Evolutionary conservation across 2,113 vertebrate genomes (phyloP).

Genomic region (Hippocampus mohnikei): DNA sequence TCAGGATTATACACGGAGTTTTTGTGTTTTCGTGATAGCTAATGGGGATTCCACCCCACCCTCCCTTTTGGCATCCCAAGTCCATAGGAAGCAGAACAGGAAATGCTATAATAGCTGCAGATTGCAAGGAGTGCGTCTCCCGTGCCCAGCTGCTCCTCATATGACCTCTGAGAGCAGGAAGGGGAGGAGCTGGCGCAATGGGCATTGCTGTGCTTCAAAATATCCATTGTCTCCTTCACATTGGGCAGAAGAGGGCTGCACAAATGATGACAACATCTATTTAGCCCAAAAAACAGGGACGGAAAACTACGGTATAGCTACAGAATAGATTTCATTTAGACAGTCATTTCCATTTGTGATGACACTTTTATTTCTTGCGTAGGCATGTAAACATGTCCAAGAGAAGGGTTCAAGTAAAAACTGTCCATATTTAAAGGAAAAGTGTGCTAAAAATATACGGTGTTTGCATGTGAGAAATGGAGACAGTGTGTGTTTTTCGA

Average conservation of each 20-base stretch:
- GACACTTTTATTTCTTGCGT: neutral
- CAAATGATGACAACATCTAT: neutral
- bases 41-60: neutral
- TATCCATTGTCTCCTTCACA: conserved; percentile 1
- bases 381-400: neutral
- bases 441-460: conserved; percentile 21
- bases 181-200: conserved; percentile 26
- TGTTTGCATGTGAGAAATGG: conserved; percentile 39
- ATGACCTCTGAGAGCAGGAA: conserved; percentile 61
- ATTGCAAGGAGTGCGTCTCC: conserved; percentile 62
- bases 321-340: neutral
- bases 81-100: conserved; percentile 79
- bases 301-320: neutral
- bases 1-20: neutral
- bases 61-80: conserved; percentile 68
- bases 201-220: conserved; percentile 15
- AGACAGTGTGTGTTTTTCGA: conserved; percentile 19
- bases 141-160: conserved; percentile 69
- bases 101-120: conserved; percentile 78
- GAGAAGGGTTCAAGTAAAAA: neutral
- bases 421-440: neutral
- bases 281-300: neutral
- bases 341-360: neutral
- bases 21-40: neutral
- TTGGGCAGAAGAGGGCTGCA: neutral